Base-by-base conservation (phyloP, 2,888 invertebrate species). In the Dryocosmus kuriphilus region DNA sequence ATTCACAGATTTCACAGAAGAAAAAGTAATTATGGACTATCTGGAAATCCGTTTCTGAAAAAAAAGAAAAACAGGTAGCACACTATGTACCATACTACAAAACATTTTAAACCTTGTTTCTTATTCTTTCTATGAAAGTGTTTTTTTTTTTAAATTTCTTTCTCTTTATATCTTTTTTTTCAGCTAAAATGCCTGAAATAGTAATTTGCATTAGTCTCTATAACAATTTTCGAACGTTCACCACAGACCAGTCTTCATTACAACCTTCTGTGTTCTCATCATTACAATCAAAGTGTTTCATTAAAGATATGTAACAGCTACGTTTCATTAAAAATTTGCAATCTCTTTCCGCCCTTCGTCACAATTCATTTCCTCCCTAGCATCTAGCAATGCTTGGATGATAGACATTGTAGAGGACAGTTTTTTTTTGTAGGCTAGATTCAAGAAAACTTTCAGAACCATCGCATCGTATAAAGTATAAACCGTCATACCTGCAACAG, bases 401-500 rank as follows among this genome's bases (percentile, higher is more conserved):
- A 57, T 57, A 11, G 24, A 57, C 57, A 14, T 57, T 57, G 14
- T 57, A 51, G n/a, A 8, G 51, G n/a, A 51, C n/a, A 51, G 8
- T 16, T 51, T 14, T 57, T 57, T 57, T 57, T 22, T 24, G 14
- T 24, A 24, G 1, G 9, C 24, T 57, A 24, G 24, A 57, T 57
- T 24, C 57, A 22, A 57, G 24, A 57, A 57, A 57, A 57, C 0
- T 22, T 22, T 1, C 9, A 24, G 24, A 57, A 27, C 57, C 24
- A 57, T 57, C 51, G 51, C 16, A 5, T 41, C 41, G 16, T 41
- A 41, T 41, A 41, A 41, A 41, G n/a, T 57, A 57, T 24, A 57
- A 30, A 63, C 63, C 14, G 32, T 35, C 2, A 38, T 63, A 14
- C 77, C 84, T 82, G 79, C 84, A 83, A 80, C 85, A 60, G 46